Evolutionary conservation across 2,888 invertebrate species (phyloP).

Genomic region (Athrips mouffetella): DNA sequence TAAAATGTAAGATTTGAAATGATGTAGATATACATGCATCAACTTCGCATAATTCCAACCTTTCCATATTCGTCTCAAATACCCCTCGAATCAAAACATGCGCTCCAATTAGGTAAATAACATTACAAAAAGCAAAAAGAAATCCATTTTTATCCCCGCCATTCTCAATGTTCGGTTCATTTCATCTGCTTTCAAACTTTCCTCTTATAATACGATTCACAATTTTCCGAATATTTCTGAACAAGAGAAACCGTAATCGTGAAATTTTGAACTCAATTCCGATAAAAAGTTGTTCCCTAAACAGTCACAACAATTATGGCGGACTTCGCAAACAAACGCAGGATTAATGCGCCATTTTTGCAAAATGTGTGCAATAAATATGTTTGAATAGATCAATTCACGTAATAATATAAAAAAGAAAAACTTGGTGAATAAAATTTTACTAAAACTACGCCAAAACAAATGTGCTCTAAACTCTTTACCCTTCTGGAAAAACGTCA

Average conservation of each 20-base stretch:
- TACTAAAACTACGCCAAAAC: no score
- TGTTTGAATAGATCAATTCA: no score
- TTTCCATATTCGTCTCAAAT: not conserved
- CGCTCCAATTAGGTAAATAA: not conserved
- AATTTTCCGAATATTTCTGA: not conserved
- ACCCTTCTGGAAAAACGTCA: no score
- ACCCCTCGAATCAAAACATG: constrained; percentile 3
- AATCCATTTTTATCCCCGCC: not conserved
- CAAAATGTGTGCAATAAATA: no score
- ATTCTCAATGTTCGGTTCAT: not conserved
- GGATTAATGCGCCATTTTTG: not conserved
- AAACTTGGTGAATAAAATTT: no score
- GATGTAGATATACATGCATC: no score
- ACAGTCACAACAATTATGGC: constrained; percentile 13
- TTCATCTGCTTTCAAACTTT: constrained; percentile 7
- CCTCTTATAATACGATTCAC: not conserved
- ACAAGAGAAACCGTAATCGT: not conserved
- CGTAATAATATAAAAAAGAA: no score
- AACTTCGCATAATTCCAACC: not conserved
- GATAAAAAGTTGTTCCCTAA: not conserved
- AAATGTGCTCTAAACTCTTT: no score
- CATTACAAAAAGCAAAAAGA: not conserved
- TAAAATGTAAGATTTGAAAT: no score
- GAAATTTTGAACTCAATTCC: not conserved
- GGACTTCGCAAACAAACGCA: constrained; percentile 1